phyloP scores from a whole-genome alignment of 2,888 invertebrate species.

The Athalia cordata region DNA sequence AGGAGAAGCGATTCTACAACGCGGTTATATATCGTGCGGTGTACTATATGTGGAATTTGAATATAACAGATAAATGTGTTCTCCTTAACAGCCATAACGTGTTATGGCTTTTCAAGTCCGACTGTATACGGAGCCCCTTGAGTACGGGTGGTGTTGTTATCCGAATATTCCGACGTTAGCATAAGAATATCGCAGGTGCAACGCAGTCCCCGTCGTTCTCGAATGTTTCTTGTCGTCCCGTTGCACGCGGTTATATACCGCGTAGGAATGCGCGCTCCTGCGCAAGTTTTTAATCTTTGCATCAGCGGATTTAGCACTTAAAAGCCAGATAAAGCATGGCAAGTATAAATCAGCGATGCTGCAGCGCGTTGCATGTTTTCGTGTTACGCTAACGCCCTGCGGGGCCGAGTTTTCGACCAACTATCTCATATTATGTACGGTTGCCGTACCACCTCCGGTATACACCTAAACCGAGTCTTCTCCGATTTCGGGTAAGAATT shows the following conservation, averaged over 20 bases:
- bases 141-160: conserved; percentile 34
- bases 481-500: conserved; percentile 37
- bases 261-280: conserved; percentile 39
- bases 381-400: conserved; percentile 41
- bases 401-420: conserved; percentile 11
- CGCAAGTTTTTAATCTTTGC: conserved; percentile 45
- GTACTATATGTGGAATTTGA: conserved; percentile 13
- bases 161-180: conserved; percentile 43
- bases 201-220: not conserved
- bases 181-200: conserved; percentile 44
- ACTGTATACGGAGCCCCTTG: conserved; percentile 37
- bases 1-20: not conserved
- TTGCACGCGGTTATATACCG: not conserved
- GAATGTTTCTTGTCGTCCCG: conserved; percentile 29
- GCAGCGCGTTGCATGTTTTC: conserved; percentile 35
- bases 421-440: conserved; percentile 29
- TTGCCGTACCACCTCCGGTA: not conserved
- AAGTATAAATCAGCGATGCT: conserved; percentile 44
- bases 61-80: conserved; percentile 9
- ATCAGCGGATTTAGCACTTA: conserved; percentile 47
- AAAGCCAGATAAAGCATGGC: conserved; percentile 46
- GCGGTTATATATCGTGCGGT: not conserved
- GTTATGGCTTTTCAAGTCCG: conserved; percentile 21
- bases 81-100: conserved; percentile 18
- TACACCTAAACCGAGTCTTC: conserved; percentile 22